Evolutionary conservation across 2,888 invertebrate genomes (phyloP).

Genomic region (Dryomyza anilis): DNA sequence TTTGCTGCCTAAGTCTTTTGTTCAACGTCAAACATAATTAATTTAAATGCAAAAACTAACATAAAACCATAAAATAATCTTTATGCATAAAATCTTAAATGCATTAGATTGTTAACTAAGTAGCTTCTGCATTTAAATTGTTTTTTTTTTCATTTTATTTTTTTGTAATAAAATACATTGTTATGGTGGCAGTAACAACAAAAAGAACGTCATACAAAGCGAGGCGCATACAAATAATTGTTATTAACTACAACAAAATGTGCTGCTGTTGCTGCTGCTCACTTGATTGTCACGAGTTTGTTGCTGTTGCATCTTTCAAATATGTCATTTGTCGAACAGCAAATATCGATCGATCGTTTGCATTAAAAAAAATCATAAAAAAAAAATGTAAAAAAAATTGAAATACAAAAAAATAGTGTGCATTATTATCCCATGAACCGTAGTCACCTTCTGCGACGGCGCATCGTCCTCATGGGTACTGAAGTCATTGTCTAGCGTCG

Average conservation of each 20-base stretch:
- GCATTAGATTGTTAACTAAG: too few relatives aligned
- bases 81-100: too few relatives aligned
- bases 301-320: not conserved
- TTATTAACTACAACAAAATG: constrained; percentile 1
- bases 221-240: too few relatives aligned
- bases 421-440: constrained; percentile 19
- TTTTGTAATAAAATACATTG: too few relatives aligned
- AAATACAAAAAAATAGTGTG: not conserved
- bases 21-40: too few relatives aligned
- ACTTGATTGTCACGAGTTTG: constrained; percentile 3
- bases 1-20: not conserved
- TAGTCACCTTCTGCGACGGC: constrained; percentile 16
- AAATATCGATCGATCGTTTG: constrained; percentile 23
- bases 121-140: too few relatives aligned
- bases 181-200: not conserved
- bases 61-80: too few relatives aligned
- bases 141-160: too few relatives aligned
- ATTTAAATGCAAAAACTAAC: too few relatives aligned
- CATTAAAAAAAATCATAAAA: not conserved
- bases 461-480: constrained; percentile 7
- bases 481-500: not conserved
- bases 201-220: not conserved
- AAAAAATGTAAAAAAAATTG: not conserved
- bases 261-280: constrained; percentile 9
- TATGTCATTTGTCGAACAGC: constrained; percentile 26